These are phyloP conservation scores for Chitala chitala DNA, from an alignment of 2,113 vertebrate genomes.

Conservation along the genomic window DNA sequence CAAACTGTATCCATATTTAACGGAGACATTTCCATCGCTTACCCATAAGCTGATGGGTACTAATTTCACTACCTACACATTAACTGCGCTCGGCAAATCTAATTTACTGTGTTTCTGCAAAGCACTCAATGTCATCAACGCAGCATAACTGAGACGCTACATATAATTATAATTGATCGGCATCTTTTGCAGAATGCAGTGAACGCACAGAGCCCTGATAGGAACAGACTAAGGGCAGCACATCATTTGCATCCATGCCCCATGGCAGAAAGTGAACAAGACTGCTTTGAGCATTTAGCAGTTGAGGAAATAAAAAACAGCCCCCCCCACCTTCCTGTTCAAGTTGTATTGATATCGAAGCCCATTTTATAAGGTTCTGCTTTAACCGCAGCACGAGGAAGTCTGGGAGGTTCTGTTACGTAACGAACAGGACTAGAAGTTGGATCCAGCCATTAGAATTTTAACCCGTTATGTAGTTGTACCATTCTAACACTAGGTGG, in stretches of 20 bases:
- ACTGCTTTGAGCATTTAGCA: background rate
- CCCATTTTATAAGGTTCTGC: background rate
- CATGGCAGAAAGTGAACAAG: background rate
- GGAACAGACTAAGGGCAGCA: background rate
- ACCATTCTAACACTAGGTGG: slow-evolving; percentile 37
- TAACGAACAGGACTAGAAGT: background rate
- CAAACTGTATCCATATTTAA: too few relatives aligned
- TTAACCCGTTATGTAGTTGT: slow-evolving; percentile 25
- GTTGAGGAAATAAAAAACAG: background rate
- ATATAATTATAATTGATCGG: background rate
- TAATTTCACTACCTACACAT: too few relatives aligned
- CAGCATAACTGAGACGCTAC: too few relatives aligned
- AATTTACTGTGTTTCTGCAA: too few relatives aligned
- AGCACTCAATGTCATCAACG: too few relatives aligned
- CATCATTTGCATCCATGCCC: background rate
- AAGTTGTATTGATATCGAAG: too few relatives aligned
- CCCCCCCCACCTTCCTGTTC: background rate
- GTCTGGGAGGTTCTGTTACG: background rate
- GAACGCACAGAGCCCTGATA: background rate
- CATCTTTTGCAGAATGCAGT: background rate
- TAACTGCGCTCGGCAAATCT: too few relatives aligned
- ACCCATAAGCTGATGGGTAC: too few relatives aligned
- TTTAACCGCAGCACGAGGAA: background rate
- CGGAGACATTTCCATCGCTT: too few relatives aligned
- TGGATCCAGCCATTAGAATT: too few relatives aligned